Evolutionary conservation across 2,888 invertebrate genomes (phyloP).

Genomic region (Cephonodes hylas): DNA sequence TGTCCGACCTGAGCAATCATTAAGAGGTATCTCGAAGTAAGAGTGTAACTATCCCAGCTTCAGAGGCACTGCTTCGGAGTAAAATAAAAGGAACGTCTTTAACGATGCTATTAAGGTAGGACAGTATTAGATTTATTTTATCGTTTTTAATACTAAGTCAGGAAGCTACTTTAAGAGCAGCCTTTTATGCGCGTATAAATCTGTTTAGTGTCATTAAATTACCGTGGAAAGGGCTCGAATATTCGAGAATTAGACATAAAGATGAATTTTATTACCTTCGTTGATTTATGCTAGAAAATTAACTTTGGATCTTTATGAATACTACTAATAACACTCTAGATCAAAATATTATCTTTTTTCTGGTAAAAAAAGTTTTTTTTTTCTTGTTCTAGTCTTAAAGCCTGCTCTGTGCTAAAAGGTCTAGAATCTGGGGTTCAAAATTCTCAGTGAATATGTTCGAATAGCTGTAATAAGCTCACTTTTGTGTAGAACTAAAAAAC

Average conservation of each 20-base stretch:
- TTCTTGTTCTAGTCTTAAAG: no score
- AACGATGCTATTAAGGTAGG: not conserved
- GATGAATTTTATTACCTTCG: not conserved
- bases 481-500: no score
- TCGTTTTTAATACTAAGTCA: constrained; percentile 5
- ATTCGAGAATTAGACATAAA: not conserved
- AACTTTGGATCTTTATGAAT: not conserved
- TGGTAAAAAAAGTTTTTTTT: no score
- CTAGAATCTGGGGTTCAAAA: no score
- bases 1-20: not conserved
- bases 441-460: no score
- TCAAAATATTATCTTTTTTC: not conserved
- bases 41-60: not conserved
- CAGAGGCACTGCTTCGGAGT: not conserved
- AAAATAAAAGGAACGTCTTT: not conserved
- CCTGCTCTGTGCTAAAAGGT: no score
- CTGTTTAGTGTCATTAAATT: not conserved
- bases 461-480: no score
- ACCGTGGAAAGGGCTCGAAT: not conserved
- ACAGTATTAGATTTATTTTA: constrained; percentile 7
- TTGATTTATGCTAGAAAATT: not conserved
- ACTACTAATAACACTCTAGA: not conserved
- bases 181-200: not conserved
- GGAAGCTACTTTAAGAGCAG: not conserved
- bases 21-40: not conserved